phyloP scores from a whole-genome alignment of 2,113 vertebrate genomes.

The Progne subis region DNA sequence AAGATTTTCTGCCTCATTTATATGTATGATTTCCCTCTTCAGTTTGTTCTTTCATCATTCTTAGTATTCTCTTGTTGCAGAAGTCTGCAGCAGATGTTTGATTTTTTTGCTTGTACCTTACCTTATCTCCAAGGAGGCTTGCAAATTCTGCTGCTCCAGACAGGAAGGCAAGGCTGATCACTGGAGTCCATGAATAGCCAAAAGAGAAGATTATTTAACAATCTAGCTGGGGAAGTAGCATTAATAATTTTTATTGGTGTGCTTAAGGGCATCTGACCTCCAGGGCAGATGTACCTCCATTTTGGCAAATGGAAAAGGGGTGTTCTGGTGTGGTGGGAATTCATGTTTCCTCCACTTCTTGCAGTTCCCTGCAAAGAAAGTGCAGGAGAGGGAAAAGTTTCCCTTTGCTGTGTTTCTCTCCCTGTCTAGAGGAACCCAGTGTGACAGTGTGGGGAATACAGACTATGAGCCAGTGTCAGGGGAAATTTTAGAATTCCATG shows the following conservation, averaged over 20 bases:
- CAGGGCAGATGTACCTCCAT: neutral
- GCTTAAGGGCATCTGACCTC: neutral
- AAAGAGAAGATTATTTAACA: neutral
- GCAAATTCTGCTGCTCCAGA: neutral
- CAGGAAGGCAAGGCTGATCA: neutral
- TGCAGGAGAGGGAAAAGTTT: neutral
- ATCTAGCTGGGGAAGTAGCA: neutral
- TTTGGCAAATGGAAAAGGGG: neutral
- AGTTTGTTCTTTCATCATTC: constrained; percentile 31
- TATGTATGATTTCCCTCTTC: constrained; percentile 31
- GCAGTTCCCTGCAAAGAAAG: neutral
- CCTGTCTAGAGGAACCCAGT: neutral
- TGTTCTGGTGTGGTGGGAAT: neutral
- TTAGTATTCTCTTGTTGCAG: neutral
- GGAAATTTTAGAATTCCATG: neutral
- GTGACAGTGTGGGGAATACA: neutral
- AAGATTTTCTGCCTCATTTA: constrained; percentile 41
- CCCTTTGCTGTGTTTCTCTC: neutral
- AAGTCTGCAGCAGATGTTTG: constrained; percentile 27
- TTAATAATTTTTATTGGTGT: neutral
- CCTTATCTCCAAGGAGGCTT: constrained; percentile 10
- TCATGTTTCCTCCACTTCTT: neutral
- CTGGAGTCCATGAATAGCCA: neutral
- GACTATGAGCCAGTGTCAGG: neutral
- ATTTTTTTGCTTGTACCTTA: constrained; percentile 10